phyloP scores from a whole-genome alignment of 2,797 vertebrate species.

The Pempheris klunzingeri region DNA sequence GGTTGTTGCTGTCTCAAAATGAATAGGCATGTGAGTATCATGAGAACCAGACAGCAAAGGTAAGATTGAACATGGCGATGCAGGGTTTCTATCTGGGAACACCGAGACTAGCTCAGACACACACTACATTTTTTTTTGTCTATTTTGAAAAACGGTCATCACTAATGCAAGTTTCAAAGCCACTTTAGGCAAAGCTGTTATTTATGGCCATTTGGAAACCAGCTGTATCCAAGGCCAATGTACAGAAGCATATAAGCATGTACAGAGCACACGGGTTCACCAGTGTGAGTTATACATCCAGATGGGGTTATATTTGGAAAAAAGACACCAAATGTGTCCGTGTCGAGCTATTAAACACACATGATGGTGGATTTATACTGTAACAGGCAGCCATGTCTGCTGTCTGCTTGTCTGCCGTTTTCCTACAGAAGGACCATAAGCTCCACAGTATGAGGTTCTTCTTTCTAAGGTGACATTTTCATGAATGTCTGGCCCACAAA shows the following conservation, averaged over 20 bases:
- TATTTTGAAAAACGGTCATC: slow-evolving; percentile 18
- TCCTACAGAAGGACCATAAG: neutral
- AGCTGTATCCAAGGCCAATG: slow-evolving; percentile 24
- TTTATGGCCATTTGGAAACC: slow-evolving; percentile 48
- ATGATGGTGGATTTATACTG: slow-evolving; percentile 23
- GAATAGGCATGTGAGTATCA: too few relatives aligned
- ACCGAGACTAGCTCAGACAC: too few relatives aligned
- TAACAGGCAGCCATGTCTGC: slow-evolving; percentile 28
- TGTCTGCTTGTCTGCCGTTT: neutral
- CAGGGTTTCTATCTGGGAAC: too few relatives aligned
- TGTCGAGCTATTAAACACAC: slow-evolving; percentile 29
- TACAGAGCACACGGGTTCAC: too few relatives aligned
- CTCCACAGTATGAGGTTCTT: neutral
- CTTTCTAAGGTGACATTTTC: neutral
- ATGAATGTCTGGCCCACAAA: neutral
- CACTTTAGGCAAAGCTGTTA: slow-evolving; percentile 26
- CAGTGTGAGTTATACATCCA: slow-evolving; percentile 42
- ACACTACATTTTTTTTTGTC: neutral
- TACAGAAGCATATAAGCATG: slow-evolving; percentile 38
- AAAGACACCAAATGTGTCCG: slow-evolving; percentile 24
- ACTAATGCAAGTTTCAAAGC: slow-evolving; percentile 25
- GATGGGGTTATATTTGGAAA: slow-evolving; percentile 47
- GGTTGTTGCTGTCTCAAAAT: too few relatives aligned
- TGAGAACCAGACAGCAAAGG: too few relatives aligned
- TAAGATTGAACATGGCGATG: too few relatives aligned